Conservation (phyloP, 2,113 vertebrate species). For the Henicopernis longicauda region DNA sequence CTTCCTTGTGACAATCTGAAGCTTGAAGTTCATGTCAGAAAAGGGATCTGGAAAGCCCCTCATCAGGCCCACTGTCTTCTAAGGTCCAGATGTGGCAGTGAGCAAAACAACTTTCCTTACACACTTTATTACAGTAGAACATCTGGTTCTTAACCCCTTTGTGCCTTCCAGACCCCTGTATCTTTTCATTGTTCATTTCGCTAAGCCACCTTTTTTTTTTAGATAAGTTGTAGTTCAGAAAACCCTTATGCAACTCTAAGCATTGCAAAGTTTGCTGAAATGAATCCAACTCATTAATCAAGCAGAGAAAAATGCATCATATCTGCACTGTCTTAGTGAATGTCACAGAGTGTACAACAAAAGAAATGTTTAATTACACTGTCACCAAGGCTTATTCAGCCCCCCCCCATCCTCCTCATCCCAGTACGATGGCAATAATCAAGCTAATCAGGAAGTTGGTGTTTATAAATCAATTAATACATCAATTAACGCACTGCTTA, state of each 20-base stretch:
- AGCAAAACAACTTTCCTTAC: background rate
- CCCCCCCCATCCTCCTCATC: background rate
- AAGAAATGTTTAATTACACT: slow-evolving; percentile 44
- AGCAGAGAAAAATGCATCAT: background rate
- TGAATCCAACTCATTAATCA: background rate
- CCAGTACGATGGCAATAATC: slow-evolving; percentile 21
- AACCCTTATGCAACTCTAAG: background rate
- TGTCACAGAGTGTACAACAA: background rate
- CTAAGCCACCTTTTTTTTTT: background rate
- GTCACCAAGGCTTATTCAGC: background rate
- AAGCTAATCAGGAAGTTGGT: slow-evolving; percentile 42
- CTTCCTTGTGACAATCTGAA: background rate
- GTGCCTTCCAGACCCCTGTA: background rate
- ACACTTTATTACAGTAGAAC: background rate
- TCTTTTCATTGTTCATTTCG: background rate
- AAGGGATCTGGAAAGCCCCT: background rate
- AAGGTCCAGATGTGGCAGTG: background rate
- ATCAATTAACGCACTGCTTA: slow-evolving; percentile 55
- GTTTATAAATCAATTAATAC: slow-evolving; percentile 64
- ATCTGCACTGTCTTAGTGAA: background rate
- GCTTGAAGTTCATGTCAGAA: background rate
- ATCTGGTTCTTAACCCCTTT: background rate
- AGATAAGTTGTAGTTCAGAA: background rate
- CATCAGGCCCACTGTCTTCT: background rate
- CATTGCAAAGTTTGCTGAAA: background rate